Conservation (phyloP, 2,113 vertebrate species). For the Neolamprologus cancellatus region DNA sequence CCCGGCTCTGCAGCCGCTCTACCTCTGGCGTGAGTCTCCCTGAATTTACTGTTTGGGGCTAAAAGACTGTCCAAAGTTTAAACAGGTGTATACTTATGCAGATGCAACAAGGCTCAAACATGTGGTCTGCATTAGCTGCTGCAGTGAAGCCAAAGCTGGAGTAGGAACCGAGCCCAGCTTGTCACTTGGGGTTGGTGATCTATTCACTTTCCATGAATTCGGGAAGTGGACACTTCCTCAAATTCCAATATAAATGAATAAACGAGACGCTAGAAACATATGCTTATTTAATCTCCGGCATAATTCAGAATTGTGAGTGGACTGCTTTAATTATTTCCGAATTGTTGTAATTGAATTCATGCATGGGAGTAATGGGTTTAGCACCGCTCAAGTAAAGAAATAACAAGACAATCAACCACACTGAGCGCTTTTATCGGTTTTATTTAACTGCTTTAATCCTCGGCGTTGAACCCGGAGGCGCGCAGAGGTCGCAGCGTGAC, state of each 20-base stretch:
- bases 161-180: constrained; percentile 1
- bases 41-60: constrained; percentile 42
- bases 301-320: background rate
- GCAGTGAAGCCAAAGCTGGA: constrained; percentile 5
- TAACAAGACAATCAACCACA: background rate
- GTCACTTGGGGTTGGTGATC: constrained; percentile 29
- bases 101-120: constrained; percentile 23
- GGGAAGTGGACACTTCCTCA: constrained; percentile 16
- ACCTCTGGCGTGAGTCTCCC: constrained; percentile 32
- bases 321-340: background rate
- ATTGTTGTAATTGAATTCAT: background rate
- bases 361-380: background rate
- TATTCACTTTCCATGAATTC: constrained; percentile 7
- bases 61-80: constrained; percentile 33
- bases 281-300: background rate
- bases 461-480: background rate
- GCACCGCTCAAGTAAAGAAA: background rate
- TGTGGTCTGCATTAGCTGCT: constrained; percentile 53
- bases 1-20: constrained; percentile 18
- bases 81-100: constrained; percentile 61
- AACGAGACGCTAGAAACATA: background rate
- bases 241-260: constrained; percentile 10
- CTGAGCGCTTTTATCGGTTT: background rate
- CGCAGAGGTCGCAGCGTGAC: background rate
- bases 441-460: background rate